Conservation (phyloP, 2,888 invertebrate genomes). For the Brachynemurus nebulosus region DNA sequence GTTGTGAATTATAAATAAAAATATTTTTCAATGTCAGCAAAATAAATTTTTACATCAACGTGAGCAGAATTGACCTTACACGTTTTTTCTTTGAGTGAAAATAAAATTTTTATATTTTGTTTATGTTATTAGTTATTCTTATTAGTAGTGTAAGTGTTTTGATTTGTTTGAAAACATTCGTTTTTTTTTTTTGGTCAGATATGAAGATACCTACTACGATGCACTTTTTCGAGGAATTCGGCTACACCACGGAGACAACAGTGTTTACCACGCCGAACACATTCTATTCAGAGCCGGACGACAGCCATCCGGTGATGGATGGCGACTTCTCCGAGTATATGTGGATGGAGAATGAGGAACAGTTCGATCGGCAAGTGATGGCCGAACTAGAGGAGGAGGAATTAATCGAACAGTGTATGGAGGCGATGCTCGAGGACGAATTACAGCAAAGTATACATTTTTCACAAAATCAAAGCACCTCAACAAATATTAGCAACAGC, state of each 20-base stretch:
- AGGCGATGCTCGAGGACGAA: conserved; percentile 70
- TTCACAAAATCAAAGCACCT: not conserved
- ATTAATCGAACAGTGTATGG: conserved; percentile 74
- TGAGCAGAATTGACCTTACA: no score
- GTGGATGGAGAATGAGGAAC: conserved; percentile 93
- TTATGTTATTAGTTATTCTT: no score
- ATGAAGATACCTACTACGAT: not conserved
- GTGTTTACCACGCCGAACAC: not conserved
- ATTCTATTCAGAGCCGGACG: conserved; percentile 24
- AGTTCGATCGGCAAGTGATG: conserved; percentile 81
- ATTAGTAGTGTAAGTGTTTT: no score
- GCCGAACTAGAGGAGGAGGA: conserved; percentile 78
- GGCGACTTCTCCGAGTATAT: conserved; percentile 80
- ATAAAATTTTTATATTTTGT: no score
- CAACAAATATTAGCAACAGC: no score
- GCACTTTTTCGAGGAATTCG: conserved; percentile 1
- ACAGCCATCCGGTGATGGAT: conserved; percentile 34
- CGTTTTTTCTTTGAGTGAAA: no score
- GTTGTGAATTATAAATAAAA: no score
- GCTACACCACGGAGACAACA: not conserved
- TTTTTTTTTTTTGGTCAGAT: no score
- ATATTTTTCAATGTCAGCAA: no score
- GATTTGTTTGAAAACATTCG: no score
- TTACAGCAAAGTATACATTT: conserved; percentile 12
- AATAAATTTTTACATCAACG: no score